These are phyloP conservation scores for Cylas formicarius DNA, from an alignment of 1,140 invertebrate genomes.

Conservation along the genomic window DNA sequence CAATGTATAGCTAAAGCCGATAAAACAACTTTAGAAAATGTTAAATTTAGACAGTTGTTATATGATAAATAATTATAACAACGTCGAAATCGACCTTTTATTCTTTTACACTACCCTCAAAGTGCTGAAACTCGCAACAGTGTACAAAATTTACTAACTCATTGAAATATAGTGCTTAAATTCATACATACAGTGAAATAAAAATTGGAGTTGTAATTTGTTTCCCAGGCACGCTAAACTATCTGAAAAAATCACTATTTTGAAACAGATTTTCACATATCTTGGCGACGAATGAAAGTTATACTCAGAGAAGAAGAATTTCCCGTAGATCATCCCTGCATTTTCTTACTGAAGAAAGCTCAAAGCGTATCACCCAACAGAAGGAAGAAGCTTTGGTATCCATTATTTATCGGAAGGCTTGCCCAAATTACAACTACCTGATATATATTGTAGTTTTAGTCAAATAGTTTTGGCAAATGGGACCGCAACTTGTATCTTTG, in stretches of 20 bases:
- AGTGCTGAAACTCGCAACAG: too few species aligned
- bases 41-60: too few species aligned
- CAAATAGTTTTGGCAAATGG: not conserved
- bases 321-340: constrained; percentile 14
- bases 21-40: too few species aligned
- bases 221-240: not conserved
- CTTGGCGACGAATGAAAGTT: constrained; percentile 5
- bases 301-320: constrained; percentile 4
- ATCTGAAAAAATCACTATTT: not conserved
- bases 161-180: too few species aligned
- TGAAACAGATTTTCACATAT: constrained; percentile 6
- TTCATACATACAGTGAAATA: too few species aligned
- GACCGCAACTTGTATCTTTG: not conserved
- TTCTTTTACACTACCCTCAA: too few species aligned
- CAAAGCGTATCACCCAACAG: constrained; percentile 8
- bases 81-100: too few species aligned
- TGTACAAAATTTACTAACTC: too few species aligned
- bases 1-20: too few species aligned
- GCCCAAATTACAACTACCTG: not conserved
- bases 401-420: constrained; percentile 7
- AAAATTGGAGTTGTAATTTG: too few species aligned
- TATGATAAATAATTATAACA: too few species aligned
- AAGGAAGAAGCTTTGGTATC: not conserved
- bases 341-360: constrained; percentile 7
- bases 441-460: not conserved